These are phyloP conservation scores for Chondrilla cf. caribensis DNA, from an alignment of 37 sponge, comb jelly and placozoan genomes.

Conservation along the genomic window DNA sequence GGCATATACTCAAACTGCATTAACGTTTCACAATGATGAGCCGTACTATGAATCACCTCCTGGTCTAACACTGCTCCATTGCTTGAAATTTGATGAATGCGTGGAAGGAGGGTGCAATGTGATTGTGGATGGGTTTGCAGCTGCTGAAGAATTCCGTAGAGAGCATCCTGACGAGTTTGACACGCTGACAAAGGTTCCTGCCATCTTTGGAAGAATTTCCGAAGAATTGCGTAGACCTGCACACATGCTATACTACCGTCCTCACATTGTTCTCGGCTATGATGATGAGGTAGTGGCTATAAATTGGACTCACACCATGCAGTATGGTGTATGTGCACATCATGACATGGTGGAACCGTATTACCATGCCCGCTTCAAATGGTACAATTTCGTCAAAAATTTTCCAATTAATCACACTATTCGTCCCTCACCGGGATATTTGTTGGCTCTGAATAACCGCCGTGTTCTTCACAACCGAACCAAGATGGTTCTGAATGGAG, in stretches of 20 bases:
- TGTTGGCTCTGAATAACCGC: neutral
- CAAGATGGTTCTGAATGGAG: neutral
- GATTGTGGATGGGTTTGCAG: conserved; percentile 47
- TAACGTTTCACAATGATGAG: neutral
- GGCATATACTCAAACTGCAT: neutral
- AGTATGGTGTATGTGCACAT: neutral
- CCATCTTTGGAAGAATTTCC: conserved; percentile 51
- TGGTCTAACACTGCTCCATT: neutral
- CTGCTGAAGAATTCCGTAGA: conserved; percentile 51
- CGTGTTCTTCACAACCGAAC: neutral
- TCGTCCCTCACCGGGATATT: neutral
- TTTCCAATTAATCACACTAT: neutral
- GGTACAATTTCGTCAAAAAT: neutral
- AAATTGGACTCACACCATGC: neutral
- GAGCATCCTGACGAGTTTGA: conserved; percentile 48
- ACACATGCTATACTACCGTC: neutral
- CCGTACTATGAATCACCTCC: neutral
- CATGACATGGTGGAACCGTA: conserved; percentile 3
- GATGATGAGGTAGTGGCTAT: conserved; percentile 16
- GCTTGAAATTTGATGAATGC: conserved; percentile 35
- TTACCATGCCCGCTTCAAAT: neutral
- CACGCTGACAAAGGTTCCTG: conserved; percentile 51
- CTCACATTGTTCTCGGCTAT: neutral
- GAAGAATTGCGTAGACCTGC: conserved; percentile 17
- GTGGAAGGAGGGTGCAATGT: conserved; percentile 60